Percentiles rank a stretch among this genome's conserved stretches.
phyloP scores from a whole-genome alignment of 2,888 invertebrate genomes.

The Octodonta nipae region DNA sequence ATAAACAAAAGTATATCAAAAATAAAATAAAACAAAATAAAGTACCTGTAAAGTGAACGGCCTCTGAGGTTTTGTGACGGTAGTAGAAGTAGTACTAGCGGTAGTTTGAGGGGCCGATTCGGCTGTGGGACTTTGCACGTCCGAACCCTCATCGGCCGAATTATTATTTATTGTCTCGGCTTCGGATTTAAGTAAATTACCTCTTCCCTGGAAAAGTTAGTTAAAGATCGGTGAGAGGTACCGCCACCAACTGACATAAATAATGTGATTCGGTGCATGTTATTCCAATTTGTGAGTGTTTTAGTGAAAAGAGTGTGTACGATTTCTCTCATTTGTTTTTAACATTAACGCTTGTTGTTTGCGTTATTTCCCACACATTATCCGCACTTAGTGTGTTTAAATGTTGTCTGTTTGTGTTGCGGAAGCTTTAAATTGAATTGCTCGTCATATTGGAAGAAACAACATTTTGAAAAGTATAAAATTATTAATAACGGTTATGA shows the following conservation, averaged over 20 bases:
- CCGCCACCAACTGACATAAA: conserved; percentile 21
- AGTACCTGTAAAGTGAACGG: conserved; percentile 48
- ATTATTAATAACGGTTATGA: too few relatives aligned
- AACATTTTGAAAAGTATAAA: too few relatives aligned
- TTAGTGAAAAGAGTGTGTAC: too few relatives aligned
- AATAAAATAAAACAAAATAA: conserved; percentile 14
- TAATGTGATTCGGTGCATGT: too few relatives aligned
- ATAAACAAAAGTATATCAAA: conserved; percentile 8
- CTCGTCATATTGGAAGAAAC: too few relatives aligned
- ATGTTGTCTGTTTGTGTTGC: too few relatives aligned
- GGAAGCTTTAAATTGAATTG: too few relatives aligned
- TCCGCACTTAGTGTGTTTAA: too few relatives aligned
- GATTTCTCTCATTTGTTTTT: too few relatives aligned
- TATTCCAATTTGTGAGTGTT: too few relatives aligned
- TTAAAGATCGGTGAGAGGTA: conserved; percentile 17
- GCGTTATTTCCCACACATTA: too few relatives aligned
- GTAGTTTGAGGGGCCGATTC: conserved; percentile 24
- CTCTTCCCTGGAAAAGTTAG: conserved; percentile 38
- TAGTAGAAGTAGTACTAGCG: conserved; percentile 9
- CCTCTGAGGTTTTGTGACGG: conserved; percentile 41
- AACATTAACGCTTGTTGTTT: too few relatives aligned
- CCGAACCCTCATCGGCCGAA: conserved; percentile 29
- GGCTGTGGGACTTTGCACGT: conserved; percentile 28
- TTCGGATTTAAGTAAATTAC: conserved; percentile 35
- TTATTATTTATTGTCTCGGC: conserved; percentile 18